Evolutionary conservation across 2,113 vertebrate species (phyloP), one percentile per base, ranked within the genome.

Genomic region (Ochotona princeps): DNA sequence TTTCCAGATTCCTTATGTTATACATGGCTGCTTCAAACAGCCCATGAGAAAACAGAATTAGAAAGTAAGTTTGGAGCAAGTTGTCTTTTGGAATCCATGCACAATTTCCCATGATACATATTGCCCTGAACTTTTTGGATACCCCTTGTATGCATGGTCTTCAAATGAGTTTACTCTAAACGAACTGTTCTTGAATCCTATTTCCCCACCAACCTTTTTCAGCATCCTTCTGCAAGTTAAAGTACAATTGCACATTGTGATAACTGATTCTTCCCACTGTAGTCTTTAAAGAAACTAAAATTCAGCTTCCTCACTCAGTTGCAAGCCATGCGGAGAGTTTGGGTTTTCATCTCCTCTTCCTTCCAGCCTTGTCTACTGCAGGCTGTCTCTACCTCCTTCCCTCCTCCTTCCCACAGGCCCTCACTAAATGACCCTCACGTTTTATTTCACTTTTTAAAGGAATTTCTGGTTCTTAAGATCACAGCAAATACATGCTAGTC

Each of bases 211-310:
- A 57, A 18, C 14, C 4, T 57, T 57, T 18, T 18, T 57, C 14
- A 57, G 54, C 15, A 57, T 15, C 54, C 14, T 57, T 57, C 12
- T 3, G 6, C 1, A 2, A 14, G 32, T 57, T 83, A 86, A 80
- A 44, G 32, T 6, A 66, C 7, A 23, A 80, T 67, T 65, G 30
- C 23, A 82, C 80, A 21, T 67, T 65, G 44, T 49, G 21, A 70
- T 30, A 63, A 86, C 13, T 25, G 80, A 10, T 26, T 79, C 63
- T 86, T 49, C 25, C 72, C 63, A 51, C 28, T 54, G 10, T 2
- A 51, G 30, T 49, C 57, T 61, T 90, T 38, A 51, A 81, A 72
- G 92, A 87, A 80, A 23, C 69, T 44, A 30, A 92, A 80, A 72
- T 13, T 54, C 4, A 17, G 20, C 1, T 63, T 95, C 75, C 67